Evolutionary conservation across 2,888 invertebrate species (phyloP).

Genomic region (Caenorhabditis virilis): DNA sequence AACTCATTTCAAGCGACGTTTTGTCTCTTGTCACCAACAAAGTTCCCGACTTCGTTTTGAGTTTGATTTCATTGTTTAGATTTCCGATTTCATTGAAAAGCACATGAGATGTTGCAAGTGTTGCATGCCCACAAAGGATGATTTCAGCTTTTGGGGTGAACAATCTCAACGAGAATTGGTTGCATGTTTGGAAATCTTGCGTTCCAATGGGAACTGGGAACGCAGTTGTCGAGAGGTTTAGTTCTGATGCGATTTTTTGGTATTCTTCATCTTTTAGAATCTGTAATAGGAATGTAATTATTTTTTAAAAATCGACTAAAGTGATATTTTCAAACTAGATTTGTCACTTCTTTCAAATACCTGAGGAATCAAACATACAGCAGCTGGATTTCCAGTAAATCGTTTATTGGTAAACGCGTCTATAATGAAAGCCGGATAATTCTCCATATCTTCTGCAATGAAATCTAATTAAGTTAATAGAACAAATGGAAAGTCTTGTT

Average conservation of each 20-base stretch:
- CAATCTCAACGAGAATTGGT: conserved; percentile 72
- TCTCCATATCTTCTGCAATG: too few species aligned
- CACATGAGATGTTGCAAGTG: conserved; percentile 72
- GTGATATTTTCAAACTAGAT: too few species aligned
- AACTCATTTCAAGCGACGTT: conserved; percentile 38
- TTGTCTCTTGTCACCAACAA: conserved; percentile 44
- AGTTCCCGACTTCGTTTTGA: conserved; percentile 54
- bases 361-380: conserved; percentile 70
- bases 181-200: conserved; percentile 35
- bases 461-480: too few species aligned
- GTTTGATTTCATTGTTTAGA: conserved; percentile 57
- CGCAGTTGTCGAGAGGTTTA: conserved; percentile 74
- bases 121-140: conserved; percentile 74
- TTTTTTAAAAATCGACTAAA: neutral
- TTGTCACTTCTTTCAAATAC: too few species aligned
- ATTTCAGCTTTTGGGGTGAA: conserved; percentile 73
- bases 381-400: conserved; percentile 73
- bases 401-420: conserved; percentile 72
- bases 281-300: too few species aligned
- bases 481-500: too few species aligned
- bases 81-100: conserved; percentile 70
- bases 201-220: conserved; percentile 69
- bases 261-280: conserved; percentile 69
- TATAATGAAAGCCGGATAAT: conserved; percentile 76
- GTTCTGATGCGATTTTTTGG: conserved; percentile 73